Evolutionary conservation across 2,113 vertebrate genomes (phyloP).

Genomic region (Trachemys scripta): DNA sequence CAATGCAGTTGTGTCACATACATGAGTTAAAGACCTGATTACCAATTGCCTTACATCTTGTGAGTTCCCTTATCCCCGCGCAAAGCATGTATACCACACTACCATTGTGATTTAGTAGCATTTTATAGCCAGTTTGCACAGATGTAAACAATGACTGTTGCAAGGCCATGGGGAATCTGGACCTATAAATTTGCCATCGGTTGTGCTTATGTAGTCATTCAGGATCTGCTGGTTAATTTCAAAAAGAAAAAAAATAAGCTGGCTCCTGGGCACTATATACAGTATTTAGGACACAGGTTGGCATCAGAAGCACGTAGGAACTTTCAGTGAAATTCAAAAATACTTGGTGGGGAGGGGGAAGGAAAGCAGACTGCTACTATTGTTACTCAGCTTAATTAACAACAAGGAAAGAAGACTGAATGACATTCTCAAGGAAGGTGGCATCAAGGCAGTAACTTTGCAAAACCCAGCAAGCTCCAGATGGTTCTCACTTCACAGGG

Average conservation of each 20-base stretch:
- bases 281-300: neutral
- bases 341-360: neutral
- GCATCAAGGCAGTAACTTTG: neutral
- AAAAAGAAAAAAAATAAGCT: conserved; percentile 9
- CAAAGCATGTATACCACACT: neutral
- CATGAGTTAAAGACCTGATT: neutral
- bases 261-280: neutral
- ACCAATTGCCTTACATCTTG: neutral
- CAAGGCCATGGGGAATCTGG: neutral
- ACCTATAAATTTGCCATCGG: neutral
- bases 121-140: neutral
- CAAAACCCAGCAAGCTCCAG: conserved; percentile 41
- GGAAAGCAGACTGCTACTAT: neutral
- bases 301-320: neutral
- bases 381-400: conserved; percentile 15
- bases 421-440: conserved; percentile 14
- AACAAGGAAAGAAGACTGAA: conserved; percentile 20
- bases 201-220: neutral
- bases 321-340: neutral
- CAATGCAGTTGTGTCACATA: accelerated
- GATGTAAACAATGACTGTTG: neutral
- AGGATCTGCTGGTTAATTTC: neutral
- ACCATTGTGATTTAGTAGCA: neutral
- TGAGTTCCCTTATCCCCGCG: neutral
- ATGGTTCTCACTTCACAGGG: conserved; percentile 50